Percentiles rank a stretch among this genome's conserved stretches.
phyloP scores from a whole-genome alignment of 2,797 vertebrate genomes.

The Astyanax mexicanus region DNA sequence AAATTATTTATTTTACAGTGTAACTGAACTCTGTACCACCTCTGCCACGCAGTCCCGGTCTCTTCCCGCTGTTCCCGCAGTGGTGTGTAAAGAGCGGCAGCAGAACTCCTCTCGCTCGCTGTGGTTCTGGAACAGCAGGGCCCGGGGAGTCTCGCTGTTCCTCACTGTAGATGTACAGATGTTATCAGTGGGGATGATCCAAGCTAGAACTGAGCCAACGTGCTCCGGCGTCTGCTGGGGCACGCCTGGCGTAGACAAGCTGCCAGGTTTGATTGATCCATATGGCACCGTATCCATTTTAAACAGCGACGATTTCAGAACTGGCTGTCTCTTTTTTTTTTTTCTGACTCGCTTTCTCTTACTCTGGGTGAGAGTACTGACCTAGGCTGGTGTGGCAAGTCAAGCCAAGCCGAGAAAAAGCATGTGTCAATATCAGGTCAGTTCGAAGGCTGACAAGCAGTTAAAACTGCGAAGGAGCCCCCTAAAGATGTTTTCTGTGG shows the following conservation, averaged over 20 bases:
- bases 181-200: background rate
- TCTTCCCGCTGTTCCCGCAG: background rate
- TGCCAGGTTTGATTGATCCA: background rate
- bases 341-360: background rate
- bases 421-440: too few species aligned
- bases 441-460: too few species aligned
- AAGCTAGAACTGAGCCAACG: constrained; percentile 24
- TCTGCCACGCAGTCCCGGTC: background rate
- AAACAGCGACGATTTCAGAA: background rate
- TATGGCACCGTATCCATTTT: background rate
- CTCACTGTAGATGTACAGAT: background rate
- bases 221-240: background rate
- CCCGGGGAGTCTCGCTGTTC: background rate
- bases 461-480: too few species aligned
- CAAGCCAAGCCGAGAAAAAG: too few species aligned
- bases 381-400: too few species aligned
- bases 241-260: background rate
- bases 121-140: constrained; percentile 8
- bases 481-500: too few species aligned
- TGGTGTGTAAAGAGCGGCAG: background rate
- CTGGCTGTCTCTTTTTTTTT: background rate
- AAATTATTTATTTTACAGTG: background rate
- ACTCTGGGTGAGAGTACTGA: too few species aligned
- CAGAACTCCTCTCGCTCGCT: background rate
- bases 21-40: background rate